Base-by-base conservation (phyloP, 2,797 vertebrate species). In the Siniperca obscura region DNA sequence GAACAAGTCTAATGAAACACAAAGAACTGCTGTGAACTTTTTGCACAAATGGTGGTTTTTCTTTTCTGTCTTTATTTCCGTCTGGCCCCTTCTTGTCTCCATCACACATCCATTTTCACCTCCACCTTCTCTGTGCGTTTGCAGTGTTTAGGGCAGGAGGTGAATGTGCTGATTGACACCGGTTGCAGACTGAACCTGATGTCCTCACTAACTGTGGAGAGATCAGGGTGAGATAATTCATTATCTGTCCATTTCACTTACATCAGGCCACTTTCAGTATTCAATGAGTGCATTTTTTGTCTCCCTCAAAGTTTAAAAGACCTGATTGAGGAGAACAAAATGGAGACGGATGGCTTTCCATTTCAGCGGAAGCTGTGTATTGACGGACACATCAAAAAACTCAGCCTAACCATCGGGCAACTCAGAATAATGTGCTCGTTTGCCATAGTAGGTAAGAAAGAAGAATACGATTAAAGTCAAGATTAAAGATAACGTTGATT, bases 171-270 rank as follows among this genome's bases (percentile, higher is more conserved):
- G 91, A 95, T 98, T 82, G 96, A 98, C 92, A 97, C 97, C 0
- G 96, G 96, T 81, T 97, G 95, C 2, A 96, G 89, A 36, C 89
- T 95, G 85, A 97, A 96, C 92, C 90, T 98, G 84, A 96, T 98
- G 85, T 97, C 97, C 0, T 95, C 95, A 1, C 89, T 88, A 27
- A 97, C 95, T 61, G 91, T 96, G 86, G 96, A 97, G 80, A 95
- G 95, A 89, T 89, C 97, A 21, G 96, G 97, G 97, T 97, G 94
- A 96, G 93, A 77, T 25, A 3, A 53, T 1, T 36, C 1, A 4
- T 38, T 7, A 62, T 60, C 19, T 57, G 4, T 57, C n/a, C 2
- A 0, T 48, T 17, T 64, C 17, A 59, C 0, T n/a, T 6, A 40
- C 46, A 11, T 19, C 5, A 14, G 27, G 25, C 38, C 13, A 21